phyloP scores from a whole-genome alignment of 2,113 vertebrate genomes.

The Apodemus sylvaticus region DNA sequence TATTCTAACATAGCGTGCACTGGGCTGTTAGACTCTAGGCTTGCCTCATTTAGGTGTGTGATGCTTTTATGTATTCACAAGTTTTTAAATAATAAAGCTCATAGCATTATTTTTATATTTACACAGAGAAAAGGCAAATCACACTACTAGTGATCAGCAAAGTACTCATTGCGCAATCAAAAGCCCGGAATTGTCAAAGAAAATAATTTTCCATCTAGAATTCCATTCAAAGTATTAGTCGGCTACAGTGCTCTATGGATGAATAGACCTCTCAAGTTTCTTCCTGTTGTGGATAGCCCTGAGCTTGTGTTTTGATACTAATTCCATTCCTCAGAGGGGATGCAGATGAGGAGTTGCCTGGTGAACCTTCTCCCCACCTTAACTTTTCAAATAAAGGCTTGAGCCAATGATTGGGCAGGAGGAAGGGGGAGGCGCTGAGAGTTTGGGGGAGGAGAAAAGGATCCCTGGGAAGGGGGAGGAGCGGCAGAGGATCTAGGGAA shows the following conservation, averaged over 20 bases:
- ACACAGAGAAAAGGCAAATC: slow-evolving; percentile 2
- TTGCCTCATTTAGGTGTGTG: background rate
- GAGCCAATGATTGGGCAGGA: too few relatives aligned
- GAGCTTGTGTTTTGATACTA: too few relatives aligned
- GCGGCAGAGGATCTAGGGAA: too few relatives aligned
- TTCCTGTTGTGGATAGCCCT: too few relatives aligned
- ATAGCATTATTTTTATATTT: background rate
- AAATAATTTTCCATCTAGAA: background rate
- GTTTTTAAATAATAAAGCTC: background rate
- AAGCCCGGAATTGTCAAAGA: background rate
- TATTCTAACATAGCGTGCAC: background rate
- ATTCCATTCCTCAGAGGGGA: too few relatives aligned
- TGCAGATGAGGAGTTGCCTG: too few relatives aligned
- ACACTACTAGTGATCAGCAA: background rate
- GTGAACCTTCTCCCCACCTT: too few relatives aligned
- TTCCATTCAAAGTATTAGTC: background rate
- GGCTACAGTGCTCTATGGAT: background rate
- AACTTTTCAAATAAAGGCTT: too few relatives aligned
- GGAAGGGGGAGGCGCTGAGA: too few relatives aligned
- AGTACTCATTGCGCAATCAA: background rate
- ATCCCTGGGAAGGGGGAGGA: too few relatives aligned
- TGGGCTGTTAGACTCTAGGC: background rate
- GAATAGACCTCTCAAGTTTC: too few relatives aligned
- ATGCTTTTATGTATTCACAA: background rate
- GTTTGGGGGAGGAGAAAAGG: too few relatives aligned